phyloP scores from a whole-genome alignment of 30 jellyfish, hydroid and myxozoan species.

The Cassiopea andromeda region DNA sequence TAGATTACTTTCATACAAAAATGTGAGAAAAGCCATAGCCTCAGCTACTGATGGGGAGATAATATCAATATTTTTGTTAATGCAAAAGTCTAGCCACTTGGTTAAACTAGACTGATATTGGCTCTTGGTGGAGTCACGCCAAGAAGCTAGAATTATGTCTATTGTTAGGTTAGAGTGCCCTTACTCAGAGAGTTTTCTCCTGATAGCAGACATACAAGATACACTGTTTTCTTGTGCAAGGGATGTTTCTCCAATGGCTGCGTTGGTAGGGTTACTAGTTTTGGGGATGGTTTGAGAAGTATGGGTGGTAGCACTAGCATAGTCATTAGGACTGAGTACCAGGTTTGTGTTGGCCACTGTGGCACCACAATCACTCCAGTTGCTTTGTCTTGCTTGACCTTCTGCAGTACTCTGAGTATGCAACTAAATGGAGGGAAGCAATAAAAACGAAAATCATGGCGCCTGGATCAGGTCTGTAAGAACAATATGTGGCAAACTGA shows the following conservation, averaged over 20 bases:
- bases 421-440: not conserved
- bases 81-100: not conserved
- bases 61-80: not conserved
- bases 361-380: not conserved
- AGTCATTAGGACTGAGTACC: not conserved
- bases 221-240: not conserved
- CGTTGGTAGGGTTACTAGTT: not conserved
- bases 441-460: not conserved
- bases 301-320: not conserved
- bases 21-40: not conserved
- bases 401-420: not conserved
- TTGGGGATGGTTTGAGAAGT: not conserved
- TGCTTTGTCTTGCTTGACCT: not conserved
- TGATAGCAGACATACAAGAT: not conserved
- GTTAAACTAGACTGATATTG: not conserved
- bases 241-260: not conserved
- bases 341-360: not conserved
- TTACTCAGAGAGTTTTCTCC: not conserved
- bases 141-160: not conserved
- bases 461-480: not conserved
- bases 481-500: not conserved
- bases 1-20: not conserved
- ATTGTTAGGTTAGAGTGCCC: not conserved
- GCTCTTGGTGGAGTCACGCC: not conserved
- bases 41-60: not conserved